Evolutionary conservation across 1,140 invertebrate species (phyloP), one percentile per base, ranked within the genome.

Genomic region (Pseudomyrmex dendroicus): DNA sequence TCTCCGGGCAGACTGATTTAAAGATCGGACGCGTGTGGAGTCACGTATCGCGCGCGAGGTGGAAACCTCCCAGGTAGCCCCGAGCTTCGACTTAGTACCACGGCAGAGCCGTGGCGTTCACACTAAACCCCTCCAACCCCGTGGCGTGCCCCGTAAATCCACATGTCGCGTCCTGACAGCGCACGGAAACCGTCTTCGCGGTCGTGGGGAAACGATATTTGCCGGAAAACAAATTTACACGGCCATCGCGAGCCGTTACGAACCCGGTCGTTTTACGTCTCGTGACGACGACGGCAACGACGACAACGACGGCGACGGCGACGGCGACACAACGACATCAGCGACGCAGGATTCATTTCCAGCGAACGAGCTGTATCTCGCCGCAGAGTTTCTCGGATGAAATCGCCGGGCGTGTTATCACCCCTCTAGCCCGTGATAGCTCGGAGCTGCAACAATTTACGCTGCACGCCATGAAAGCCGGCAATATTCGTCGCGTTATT

Each of bases 311-410:
- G 25, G 7, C 73, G 73, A 52, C 5, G 63, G 67, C 13, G 48
- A 20, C 73, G 10, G 54, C 35, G 35, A 56, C 35, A 56, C 50
- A 35, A 62, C 25, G 44, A 46, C 74, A 17, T 13, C 62, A 10
- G 13, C 73, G 50, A n/a, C 76, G 68, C 25, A 70, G 73, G 84
- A 87, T 87, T 87, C 84, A 86, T 85, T 86, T 86, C 61, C 66
- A 66, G 73, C n/a, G 72, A 87, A 87, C 72, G 68, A 86, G 78
- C 64, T 61, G 77, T 77, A 59, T 83, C 70, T 87, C 78, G 20
- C 12, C 54, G 66, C 62, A 59, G 35, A 35, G 20, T 25, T 56
- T 12, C 52, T 57, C 44, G n/a, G 20, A 63, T 74, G 4, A 22
- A 70, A 78, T 68, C 64, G 52, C 64, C 17, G 25, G n/a, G 52